Conservation (phyloP, 1,140 invertebrate genomes). For the Plodia interpunctella region DNA sequence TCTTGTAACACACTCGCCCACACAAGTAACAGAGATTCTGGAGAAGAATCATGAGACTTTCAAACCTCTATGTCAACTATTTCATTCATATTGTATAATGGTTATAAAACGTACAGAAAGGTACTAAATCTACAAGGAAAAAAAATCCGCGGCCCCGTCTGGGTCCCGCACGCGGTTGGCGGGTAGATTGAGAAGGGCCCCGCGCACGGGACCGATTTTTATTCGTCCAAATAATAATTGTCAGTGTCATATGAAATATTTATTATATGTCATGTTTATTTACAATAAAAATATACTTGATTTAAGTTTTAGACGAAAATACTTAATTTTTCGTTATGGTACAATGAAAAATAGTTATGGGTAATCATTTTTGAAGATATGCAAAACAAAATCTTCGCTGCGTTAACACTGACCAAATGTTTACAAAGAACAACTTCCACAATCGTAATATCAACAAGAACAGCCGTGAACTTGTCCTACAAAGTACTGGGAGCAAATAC, state of each 20-base stretch:
- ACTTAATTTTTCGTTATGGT: neutral
- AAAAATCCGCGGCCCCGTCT: no score
- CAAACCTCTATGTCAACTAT: neutral
- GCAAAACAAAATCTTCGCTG: neutral
- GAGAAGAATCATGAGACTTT: neutral
- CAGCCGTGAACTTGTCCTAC: constrained; percentile 39
- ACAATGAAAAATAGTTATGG: neutral
- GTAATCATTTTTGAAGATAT: neutral
- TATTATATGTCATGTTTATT: no score
- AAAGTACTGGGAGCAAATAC: constrained; percentile 34
- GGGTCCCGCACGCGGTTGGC: no score
- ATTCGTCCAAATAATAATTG: no score
- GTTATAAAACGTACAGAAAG: neutral
- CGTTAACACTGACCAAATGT: neutral
- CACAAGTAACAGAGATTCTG: no score
- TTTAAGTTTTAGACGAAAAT: neutral
- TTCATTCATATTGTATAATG: neutral
- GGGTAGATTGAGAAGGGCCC: no score
- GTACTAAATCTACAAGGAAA: no score
- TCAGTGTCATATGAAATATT: no score
- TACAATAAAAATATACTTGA: no score
- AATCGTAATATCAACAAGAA: constrained; percentile 17
- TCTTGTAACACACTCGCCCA: no score
- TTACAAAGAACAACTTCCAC: neutral
- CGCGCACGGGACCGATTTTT: no score